Conservation (phyloP, 2,113 vertebrate genomes). For the Pimephales promelas region DNA sequence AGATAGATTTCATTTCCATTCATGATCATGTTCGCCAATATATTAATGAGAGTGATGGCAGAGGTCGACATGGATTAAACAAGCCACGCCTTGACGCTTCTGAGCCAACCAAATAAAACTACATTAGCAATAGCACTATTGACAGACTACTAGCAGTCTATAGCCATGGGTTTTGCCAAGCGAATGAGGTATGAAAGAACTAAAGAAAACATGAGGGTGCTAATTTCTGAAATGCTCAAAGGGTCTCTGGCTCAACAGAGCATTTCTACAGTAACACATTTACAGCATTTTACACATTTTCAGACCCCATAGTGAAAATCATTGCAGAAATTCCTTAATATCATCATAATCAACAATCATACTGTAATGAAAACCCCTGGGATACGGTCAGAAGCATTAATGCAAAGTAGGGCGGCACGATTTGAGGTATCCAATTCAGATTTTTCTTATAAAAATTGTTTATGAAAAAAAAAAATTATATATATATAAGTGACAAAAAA, state of each 20-base stretch:
- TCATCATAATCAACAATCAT: neutral
- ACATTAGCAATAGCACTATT: conserved; percentile 59
- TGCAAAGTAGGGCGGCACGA: neutral
- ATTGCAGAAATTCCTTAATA: conserved; percentile 49
- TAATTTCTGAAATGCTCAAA: conserved; percentile 72
- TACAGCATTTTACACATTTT: conserved; percentile 46
- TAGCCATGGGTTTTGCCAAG: conserved; percentile 43
- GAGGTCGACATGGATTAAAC: conserved; percentile 35
- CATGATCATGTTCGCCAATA: conserved; percentile 31
- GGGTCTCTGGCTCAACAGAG: conserved; percentile 46
- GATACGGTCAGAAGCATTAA: conserved; percentile 34
- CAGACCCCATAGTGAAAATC: conserved; percentile 26
- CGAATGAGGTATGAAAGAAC: conserved; percentile 49
- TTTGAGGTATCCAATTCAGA: neutral
- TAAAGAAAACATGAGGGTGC: neutral
- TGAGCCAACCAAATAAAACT: conserved; percentile 61
- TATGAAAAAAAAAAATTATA: neutral
- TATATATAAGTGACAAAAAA: too few species aligned
- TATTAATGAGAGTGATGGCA: neutral
- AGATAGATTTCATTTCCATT: conserved; percentile 22
- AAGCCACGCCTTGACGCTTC: conserved; percentile 48
- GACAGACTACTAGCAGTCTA: conserved; percentile 35
- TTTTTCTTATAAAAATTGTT: neutral
- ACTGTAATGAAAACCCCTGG: conserved; percentile 31
- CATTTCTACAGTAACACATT: conserved; percentile 40